Percentiles rank a stretch among this genome's conserved stretches.
Conservation (phyloP, 1,140 invertebrate genomes). For the Drosophila lacteicornis region DNA sequence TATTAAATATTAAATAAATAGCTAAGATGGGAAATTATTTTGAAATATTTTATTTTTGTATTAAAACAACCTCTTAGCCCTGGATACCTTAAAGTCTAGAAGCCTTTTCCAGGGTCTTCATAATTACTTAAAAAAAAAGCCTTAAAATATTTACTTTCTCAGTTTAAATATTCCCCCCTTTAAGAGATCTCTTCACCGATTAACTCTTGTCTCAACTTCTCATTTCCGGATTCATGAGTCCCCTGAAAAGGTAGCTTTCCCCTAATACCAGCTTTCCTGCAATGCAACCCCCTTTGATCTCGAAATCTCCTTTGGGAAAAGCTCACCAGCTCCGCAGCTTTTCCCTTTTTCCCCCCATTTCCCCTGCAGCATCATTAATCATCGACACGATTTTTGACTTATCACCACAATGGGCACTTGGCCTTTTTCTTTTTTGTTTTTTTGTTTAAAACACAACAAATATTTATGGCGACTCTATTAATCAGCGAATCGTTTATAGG, state of each 20-base stretch:
- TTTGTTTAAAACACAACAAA: constrained; percentile 16
- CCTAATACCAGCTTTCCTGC: neutral
- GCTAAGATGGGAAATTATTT: too few relatives aligned
- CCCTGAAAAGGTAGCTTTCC: too few relatives aligned
- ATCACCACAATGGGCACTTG: constrained; percentile 11
- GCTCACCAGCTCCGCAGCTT: neutral
- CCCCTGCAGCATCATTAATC: constrained; percentile 21
- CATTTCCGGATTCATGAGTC: neutral
- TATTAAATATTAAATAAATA: too few relatives aligned
- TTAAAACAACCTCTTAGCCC: too few relatives aligned
- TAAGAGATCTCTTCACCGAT: neutral
- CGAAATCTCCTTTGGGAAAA: constrained; percentile 2
- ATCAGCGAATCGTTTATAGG: constrained; percentile 51
- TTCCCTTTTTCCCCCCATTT: neutral
- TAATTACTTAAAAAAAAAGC: too few relatives aligned
- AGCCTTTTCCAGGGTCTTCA: too few relatives aligned
- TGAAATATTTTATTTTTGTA: too few relatives aligned
- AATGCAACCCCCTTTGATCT: constrained; percentile 7
- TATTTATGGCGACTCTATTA: constrained; percentile 20
- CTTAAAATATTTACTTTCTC: too few relatives aligned
- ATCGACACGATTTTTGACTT: constrained; percentile 8
- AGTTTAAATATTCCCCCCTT: too few relatives aligned
- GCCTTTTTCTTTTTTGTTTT: neutral
- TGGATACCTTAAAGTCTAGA: too few relatives aligned
- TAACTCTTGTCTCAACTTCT: neutral